Evolutionary conservation across 2,888 invertebrate species (phyloP).

Genomic region (Cancer borealis): DNA sequence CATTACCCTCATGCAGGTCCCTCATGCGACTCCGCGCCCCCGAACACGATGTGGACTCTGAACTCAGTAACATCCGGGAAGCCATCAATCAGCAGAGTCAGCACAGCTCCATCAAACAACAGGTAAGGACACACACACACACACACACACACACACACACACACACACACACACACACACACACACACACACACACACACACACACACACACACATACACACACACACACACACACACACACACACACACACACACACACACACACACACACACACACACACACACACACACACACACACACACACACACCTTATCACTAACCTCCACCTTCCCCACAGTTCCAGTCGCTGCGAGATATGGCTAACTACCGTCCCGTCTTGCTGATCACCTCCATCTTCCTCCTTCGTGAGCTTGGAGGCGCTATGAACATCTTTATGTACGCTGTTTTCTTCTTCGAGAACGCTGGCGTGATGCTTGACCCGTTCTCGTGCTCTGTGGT

Average conservation of each 20-base stretch:
- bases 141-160: too few relatives aligned
- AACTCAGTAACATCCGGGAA: conserved; percentile 68
- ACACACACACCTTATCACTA: not conserved
- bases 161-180: too few relatives aligned
- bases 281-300: not conserved
- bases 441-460: conserved; percentile 80
- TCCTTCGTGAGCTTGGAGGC: conserved; percentile 80
- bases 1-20: conserved; percentile 54
- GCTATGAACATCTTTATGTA: conserved; percentile 81
- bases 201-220: too few relatives aligned
- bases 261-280: conserved; percentile 8
- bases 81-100: conserved; percentile 53
- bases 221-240: too few relatives aligned
- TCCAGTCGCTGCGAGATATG: conserved; percentile 79
- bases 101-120: conserved; percentile 60
- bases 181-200: too few relatives aligned
- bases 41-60: conserved; percentile 72
- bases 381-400: conserved; percentile 79
- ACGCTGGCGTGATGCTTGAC: conserved; percentile 79
- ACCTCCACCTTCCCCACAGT: conserved; percentile 76
- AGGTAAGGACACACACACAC: too few relatives aligned
- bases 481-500: conserved; percentile 80
- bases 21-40: conserved; percentile 69
- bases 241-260: conserved; percentile 22
- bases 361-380: conserved; percentile 79